phyloP scores from a whole-genome alignment of 2,797 vertebrate genomes.

The Coregonus sp. region DNA sequence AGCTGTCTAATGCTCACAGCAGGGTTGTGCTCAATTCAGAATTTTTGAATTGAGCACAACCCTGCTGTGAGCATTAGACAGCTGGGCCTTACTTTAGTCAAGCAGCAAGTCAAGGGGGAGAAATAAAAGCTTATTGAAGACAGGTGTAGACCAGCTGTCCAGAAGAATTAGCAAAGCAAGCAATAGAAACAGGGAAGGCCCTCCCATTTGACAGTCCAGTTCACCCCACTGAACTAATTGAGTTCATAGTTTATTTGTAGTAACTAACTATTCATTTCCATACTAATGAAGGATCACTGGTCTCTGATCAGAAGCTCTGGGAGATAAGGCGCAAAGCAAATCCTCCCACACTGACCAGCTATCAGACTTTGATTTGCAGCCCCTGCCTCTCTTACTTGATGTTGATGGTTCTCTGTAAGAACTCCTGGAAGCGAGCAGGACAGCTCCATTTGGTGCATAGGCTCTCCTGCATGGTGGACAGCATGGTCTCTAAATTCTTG shows the following conservation, averaged over 20 bases:
- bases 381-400: conserved; percentile 75
- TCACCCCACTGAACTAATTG: too few relatives aligned
- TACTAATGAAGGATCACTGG: background rate
- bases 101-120: conserved; percentile 1
- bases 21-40: background rate
- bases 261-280: background rate
- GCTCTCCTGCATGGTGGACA: conserved; percentile 88
- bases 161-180: background rate
- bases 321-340: background rate
- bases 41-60: background rate
- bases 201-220: background rate
- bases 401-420: conserved; percentile 79
- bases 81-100: conserved; percentile 27
- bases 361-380: background rate
- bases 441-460: conserved; percentile 83
- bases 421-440: conserved; percentile 79
- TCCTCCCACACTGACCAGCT: background rate
- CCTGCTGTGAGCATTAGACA: conserved; percentile 23
- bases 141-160: conserved; percentile 6
- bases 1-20: conserved; percentile 30
- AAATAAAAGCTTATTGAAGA: conserved; percentile 12
- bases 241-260: background rate
- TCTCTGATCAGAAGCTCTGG: background rate
- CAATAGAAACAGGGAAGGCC: background rate
- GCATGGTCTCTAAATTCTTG: conserved; percentile 86